Conservation (phyloP, 2,113 vertebrate genomes). For the Leptobrachium ailaonicum region DNA sequence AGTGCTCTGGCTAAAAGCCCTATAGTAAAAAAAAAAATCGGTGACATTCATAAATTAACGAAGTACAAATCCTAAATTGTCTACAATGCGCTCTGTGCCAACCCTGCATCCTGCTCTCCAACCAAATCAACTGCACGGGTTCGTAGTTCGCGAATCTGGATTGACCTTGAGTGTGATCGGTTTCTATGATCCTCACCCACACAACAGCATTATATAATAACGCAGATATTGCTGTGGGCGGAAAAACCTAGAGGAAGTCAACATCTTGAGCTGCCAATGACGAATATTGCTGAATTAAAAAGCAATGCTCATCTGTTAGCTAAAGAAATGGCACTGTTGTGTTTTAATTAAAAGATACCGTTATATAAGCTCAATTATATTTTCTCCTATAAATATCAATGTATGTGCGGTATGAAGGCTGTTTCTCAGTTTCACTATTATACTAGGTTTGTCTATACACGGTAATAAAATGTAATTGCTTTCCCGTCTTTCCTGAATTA, state of each 20-base stretch:
- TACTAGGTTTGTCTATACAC: too few relatives aligned
- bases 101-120: slow-evolving; percentile 1
- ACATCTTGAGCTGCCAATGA: slow-evolving; percentile 32
- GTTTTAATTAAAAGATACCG: not conserved
- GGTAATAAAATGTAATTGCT: too few relatives aligned
- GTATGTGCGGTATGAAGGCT: too few relatives aligned
- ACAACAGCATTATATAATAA: slow-evolving; percentile 25
- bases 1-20: too few relatives aligned
- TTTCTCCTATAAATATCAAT: too few relatives aligned
- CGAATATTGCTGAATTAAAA: slow-evolving; percentile 6
- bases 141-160: not conserved
- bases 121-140: not conserved
- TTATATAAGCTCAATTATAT: not conserved
- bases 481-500: too few relatives aligned
- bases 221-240: slow-evolving; percentile 14
- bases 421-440: too few relatives aligned
- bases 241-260: slow-evolving; percentile 34
- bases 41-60: too few relatives aligned
- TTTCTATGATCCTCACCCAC: slow-evolving; percentile 22
- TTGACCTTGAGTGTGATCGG: not conserved
- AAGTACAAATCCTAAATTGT: too few relatives aligned
- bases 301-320: slow-evolving; percentile 19
- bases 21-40: too few relatives aligned
- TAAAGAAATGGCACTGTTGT: not conserved
- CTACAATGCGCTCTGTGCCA: too few relatives aligned